Conservation (phyloP, 2,888 invertebrate genomes). For the Cheilosia vulpina region DNA sequence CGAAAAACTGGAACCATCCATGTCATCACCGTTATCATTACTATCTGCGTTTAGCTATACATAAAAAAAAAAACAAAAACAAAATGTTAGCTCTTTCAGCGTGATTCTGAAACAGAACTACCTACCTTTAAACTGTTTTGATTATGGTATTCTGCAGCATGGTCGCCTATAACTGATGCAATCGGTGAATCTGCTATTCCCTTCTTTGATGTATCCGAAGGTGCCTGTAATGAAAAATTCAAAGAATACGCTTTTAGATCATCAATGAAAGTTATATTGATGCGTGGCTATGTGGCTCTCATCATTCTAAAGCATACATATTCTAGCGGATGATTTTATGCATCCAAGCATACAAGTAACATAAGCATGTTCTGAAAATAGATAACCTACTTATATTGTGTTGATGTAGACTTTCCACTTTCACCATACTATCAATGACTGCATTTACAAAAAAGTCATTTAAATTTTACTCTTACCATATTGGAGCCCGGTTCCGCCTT, state of each 20-base stretch:
- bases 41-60: slow-evolving; percentile 80
- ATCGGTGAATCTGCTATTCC: slow-evolving; percentile 84
- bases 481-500: slow-evolving; percentile 82
- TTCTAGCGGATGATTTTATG: no score
- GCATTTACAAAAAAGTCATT: no score
- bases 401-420: no score
- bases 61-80: not conserved
- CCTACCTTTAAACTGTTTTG: slow-evolving; percentile 77
- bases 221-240: slow-evolving; percentile 81
- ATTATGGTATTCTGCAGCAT: slow-evolving; percentile 78
- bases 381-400: not conserved
- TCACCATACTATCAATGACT: no score
- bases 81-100: not conserved
- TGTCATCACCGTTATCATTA: slow-evolving; percentile 83
- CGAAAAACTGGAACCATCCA: slow-evolving; percentile 87
- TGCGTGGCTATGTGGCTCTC: no score
- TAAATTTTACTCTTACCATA: slow-evolving; percentile 76
- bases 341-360: not conserved
- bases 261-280: no score
- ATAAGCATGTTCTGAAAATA: not conserved
- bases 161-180: slow-evolving; percentile 79
- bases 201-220: slow-evolving; percentile 86
- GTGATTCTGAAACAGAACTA: not conserved
- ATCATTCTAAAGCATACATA: no score
- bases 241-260: not conserved